These are phyloP conservation scores for Ladona fulva DNA, from an alignment of 1,140 invertebrate species.

Conservation along the genomic window DNA sequence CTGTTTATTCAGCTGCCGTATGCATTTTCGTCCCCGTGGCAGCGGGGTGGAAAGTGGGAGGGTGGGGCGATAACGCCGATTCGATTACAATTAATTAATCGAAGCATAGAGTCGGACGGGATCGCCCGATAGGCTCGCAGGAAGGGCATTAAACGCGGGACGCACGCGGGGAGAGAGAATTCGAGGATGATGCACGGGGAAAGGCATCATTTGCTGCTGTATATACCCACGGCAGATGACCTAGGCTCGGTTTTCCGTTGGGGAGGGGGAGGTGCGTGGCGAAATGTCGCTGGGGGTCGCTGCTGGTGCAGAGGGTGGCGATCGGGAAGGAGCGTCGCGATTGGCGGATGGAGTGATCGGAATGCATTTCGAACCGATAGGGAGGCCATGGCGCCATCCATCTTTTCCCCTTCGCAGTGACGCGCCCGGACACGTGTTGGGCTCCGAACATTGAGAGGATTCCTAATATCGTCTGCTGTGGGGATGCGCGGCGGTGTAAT, in stretches of 20 bases:
- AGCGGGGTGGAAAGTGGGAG: background rate
- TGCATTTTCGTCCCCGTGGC: background rate
- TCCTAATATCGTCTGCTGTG: background rate
- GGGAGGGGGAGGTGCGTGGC: no score
- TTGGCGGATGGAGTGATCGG: background rate
- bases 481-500: background rate
- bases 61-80: background rate
- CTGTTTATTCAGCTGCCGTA: background rate
- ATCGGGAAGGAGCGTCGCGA: background rate
- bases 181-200: no score
- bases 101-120: background rate
- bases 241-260: no score
- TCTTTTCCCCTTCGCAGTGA: background rate
- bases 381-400: background rate
- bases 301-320: no score
- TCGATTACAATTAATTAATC: constrained; percentile 8
- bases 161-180: no score
- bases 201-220: background rate
- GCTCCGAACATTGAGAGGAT: background rate
- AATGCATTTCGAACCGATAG: background rate
- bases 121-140: no score
- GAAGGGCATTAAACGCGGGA: no score
- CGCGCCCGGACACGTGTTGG: background rate
- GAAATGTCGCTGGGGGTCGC: no score
- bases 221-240: no score